Evolutionary conservation across 35 echinoderm and acorn worm genomes (phyloP).

Genomic region (Heliocidaris erythrogramma): DNA sequence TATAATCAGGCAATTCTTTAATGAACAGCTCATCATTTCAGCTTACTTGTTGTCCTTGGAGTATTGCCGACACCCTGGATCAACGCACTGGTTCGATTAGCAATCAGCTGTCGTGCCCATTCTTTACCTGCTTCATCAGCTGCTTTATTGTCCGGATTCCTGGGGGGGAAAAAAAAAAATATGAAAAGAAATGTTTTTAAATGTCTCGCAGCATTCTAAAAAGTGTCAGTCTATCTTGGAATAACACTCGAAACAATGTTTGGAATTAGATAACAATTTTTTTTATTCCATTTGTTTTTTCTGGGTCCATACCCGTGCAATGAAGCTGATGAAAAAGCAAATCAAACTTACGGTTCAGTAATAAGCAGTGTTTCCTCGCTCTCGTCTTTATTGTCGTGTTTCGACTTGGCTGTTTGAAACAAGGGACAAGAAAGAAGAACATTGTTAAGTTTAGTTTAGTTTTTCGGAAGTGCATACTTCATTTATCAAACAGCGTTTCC

Average conservation of each 20-base stretch:
- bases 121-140: neutral
- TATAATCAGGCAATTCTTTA: too few species aligned
- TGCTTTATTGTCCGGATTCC: neutral
- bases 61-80: neutral
- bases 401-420: neutral
- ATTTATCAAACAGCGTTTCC: too few species aligned
- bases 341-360: neutral
- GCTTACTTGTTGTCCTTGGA: conserved; percentile 20
- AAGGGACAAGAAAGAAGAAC: neutral
- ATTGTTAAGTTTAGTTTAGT: neutral
- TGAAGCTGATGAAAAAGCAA: neutral
- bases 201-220: too few species aligned
- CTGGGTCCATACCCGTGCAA: too few species aligned
- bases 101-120: neutral
- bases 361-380: neutral
- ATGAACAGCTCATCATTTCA: neutral
- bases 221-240: too few species aligned
- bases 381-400: neutral
- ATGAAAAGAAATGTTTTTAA: neutral
- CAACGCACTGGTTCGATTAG: conserved; percentile 17
- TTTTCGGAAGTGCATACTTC: too few species aligned
- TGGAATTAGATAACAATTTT: too few species aligned
- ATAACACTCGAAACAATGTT: too few species aligned
- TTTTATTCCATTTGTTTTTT: too few species aligned
- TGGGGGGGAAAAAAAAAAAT: neutral